Conservation (phyloP, 2,797 vertebrate genomes). For the Dermochelys coriacea region DNA sequence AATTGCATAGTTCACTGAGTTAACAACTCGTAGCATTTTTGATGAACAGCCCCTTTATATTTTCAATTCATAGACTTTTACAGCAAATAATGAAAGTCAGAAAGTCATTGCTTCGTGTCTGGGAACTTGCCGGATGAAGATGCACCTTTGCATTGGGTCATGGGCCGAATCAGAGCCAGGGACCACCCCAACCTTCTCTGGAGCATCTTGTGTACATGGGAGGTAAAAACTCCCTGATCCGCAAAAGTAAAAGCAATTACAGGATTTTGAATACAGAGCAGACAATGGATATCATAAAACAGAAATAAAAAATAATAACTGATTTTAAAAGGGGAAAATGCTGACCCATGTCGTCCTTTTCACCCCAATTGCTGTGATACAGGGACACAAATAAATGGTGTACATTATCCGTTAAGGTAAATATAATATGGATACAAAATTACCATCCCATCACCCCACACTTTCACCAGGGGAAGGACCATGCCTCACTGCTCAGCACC, state of each 20-base stretch:
- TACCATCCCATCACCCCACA: background rate
- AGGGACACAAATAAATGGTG: background rate
- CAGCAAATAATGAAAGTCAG: slow-evolving; percentile 37
- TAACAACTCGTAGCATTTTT: slow-evolving; percentile 51
- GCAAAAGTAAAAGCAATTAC: background rate
- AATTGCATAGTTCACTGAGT: slow-evolving; percentile 40
- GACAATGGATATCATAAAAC: background rate
- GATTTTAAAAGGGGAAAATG: background rate
- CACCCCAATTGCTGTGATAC: background rate
- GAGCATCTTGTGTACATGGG: background rate
- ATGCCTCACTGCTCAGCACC: background rate
- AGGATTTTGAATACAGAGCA: background rate
- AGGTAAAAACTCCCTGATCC: background rate
- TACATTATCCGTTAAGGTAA: background rate
- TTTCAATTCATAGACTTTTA: slow-evolving; percentile 68
- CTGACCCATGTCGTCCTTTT: background rate
- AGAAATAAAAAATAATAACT: background rate
- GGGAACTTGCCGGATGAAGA: background rate
- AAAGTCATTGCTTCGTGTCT: background rate
- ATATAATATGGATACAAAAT: slow-evolving; percentile 11
- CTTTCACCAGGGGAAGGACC: background rate
- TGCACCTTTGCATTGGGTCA: background rate
- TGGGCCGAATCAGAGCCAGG: background rate
- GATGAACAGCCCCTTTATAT: slow-evolving; percentile 65
- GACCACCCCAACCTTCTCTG: background rate